phyloP scores from a whole-genome alignment of 2,113 vertebrate species.

The Corythornis madagascariensis region DNA sequence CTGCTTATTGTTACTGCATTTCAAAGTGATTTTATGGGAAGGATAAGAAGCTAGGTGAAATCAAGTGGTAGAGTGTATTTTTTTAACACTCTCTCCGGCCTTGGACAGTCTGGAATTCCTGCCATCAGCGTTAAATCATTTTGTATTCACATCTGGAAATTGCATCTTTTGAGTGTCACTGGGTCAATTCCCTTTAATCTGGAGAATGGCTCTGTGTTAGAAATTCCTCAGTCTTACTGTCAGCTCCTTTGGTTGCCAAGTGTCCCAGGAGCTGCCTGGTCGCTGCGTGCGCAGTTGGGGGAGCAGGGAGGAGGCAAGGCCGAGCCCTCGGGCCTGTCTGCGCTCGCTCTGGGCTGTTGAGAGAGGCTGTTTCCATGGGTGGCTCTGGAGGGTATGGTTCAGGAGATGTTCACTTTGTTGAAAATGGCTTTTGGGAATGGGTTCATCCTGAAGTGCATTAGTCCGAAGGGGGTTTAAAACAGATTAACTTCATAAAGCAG shows the following conservation, averaged over 20 bases:
- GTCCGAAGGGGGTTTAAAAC: conserved; percentile 19
- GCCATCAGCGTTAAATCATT: conserved; percentile 49
- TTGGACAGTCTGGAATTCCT: conserved; percentile 31
- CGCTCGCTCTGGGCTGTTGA: background rate
- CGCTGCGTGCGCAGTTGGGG: conserved; percentile 27
- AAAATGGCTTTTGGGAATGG: conserved; percentile 39
- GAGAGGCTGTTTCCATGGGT: background rate
- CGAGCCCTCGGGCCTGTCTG: background rate
- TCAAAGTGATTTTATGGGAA: conserved; percentile 34
- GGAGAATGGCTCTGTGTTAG: conserved; percentile 54
- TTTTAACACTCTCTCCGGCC: conserved; percentile 50
- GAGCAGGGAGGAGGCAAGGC: background rate
- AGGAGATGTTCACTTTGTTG: conserved; percentile 14
- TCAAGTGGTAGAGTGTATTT: conserved; percentile 1
- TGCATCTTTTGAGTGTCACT: conserved; percentile 50
- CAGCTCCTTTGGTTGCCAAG: conserved; percentile 56
- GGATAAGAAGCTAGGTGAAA: conserved; percentile 31
- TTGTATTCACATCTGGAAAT: conserved; percentile 68
- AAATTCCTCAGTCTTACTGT: conserved; percentile 65
- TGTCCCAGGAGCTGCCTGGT: conserved; percentile 63
- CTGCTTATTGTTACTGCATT: conserved; percentile 2
- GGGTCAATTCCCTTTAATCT: conserved; percentile 68
- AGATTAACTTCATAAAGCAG: conserved; percentile 56
- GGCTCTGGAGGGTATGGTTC: conserved; percentile 41
- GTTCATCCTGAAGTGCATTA: background rate